Evolutionary conservation across 2,888 invertebrate genomes (phyloP), one percentile per base, ranked within the genome.

Genomic region (Scrobipalpa atriplicella): DNA sequence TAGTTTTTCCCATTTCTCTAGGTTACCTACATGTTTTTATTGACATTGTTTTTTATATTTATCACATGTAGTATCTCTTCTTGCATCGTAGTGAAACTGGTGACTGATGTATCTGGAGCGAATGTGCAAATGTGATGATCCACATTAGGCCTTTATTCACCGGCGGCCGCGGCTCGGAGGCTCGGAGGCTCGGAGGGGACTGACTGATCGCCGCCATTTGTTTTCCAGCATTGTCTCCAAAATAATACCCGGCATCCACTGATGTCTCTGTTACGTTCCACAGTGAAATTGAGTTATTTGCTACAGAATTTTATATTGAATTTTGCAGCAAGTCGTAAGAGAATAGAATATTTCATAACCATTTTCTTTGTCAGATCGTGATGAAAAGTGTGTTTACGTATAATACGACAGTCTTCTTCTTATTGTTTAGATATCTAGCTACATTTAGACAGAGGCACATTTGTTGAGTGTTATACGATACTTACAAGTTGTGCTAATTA

Each of bases 41-140:
- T 41, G 9, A n/a, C n/a, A n/a, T n/a, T n/a, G n/a, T n/a, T n/a
- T n/a, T n/a, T n/a, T n/a, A n/a, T n/a, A n/a, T n/a, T n/a, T n/a
- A n/a, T n/a, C n/a, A n/a, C n/a, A n/a, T n/a, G n/a, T n/a, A n/a
- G n/a, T n/a, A n/a, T 29, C 2, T 29, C 29, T 70, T 67, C 38
- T 10, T 52, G 10, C 41, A 18, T 18, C 51, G 72, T 75, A 68
- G 1, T 67, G 11, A 72, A 65, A 67, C 69, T 67, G 71, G 72
- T 62, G 69, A 66, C 66, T 69, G 78, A 81, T 78, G 77, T 79
- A 83, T 86, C 86, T 84, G 86, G 79, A 78, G 78, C 78, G 77
- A 75, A 81, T 87, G 85, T 90, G 90, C 88, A 90, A 91, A 91
- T 92, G 90, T 84, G 90, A 92, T 89, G 90, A 84, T 73, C 75